These are phyloP conservation scores for Leptarthrus brevirostris DNA, from an alignment of 2,888 invertebrate species.

Conservation along the genomic window DNA sequence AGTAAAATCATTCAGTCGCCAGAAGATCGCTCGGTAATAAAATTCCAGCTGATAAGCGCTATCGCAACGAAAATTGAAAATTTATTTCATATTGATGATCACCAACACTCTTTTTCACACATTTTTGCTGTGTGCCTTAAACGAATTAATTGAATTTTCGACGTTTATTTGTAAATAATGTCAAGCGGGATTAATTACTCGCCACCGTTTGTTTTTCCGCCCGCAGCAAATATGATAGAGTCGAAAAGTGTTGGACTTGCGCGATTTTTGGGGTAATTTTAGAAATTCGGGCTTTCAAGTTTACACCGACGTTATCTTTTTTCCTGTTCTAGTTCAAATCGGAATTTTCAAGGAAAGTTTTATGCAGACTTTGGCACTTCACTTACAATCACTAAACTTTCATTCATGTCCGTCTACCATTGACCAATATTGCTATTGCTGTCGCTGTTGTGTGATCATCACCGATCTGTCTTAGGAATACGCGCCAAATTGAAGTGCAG, in stretches of 20 bases:
- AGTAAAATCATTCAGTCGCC: conserved; percentile 35
- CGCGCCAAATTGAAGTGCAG: conserved; percentile 1
- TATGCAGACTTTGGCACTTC: neutral
- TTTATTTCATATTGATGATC: conserved; percentile 40
- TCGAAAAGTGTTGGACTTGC: neutral
- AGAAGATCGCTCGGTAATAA: conserved; percentile 38
- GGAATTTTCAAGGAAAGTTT: conserved; percentile 27
- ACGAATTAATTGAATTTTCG: conserved; percentile 35
- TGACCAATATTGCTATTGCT: no score
- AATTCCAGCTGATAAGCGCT: conserved; percentile 17
- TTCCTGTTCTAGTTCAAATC: conserved; percentile 2
- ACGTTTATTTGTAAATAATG: conserved; percentile 50
- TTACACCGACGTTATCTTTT: no score
- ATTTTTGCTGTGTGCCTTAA: neutral
- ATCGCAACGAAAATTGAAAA: conserved; percentile 35
- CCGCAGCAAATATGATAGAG: no score
- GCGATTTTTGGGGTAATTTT: neutral
- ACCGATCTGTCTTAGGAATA: no score
- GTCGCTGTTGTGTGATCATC: no score
- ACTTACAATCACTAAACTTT: no score
- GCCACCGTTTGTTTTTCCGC: conserved; percentile 10
- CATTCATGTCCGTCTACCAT: neutral
- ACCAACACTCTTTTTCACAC: conserved; percentile 30
- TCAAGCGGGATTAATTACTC: conserved; percentile 46
- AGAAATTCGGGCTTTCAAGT: no score